Base-by-base conservation (phyloP, 1,140 invertebrate species). In the Diorhabda sublineata region DNA sequence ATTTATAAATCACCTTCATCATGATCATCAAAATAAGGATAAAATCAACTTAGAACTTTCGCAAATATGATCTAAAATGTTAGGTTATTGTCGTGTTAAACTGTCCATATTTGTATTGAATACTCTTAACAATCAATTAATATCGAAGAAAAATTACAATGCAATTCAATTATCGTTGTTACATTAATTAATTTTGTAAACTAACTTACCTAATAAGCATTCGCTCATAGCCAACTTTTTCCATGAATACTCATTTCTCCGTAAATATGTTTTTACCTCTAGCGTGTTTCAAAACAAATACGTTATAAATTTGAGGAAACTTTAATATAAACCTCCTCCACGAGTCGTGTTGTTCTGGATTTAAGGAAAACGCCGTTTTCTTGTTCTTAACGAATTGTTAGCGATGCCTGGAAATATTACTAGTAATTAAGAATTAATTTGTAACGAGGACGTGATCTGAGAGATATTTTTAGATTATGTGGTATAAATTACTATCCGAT, bases 261-360 rank as follows among this genome's bases (percentile, higher is more conserved):
- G 47, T 52, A 52, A 52, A 52, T n/a, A 52, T 52, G 6, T 52
- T 52, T 52, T 52, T 52, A 8, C 47, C 47, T 52, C 6, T 52
- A n/a, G 6, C 47, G 6, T n/a, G 47, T 52, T n/a, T n/a, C 47
- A n/a, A n/a, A 52, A 52, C 47, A 6, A n/a, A n/a, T 52, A 8
- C 47, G 45, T 63, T 45, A 63, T 63, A 63, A 63, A 63, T 63
- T 63, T 45, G 5, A 11, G 11, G 4, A 44, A 44, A 63, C 45
- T 63, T 63, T 63, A 63, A 63, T 63, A 63, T 63, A 63, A 63
- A 63, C 61, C 61, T 47, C 45, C 61, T 47, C 61, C 26, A 42
- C 6, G 42, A 63, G 61, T 7, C 43, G 42, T n/a, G 42, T 9
- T 47, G 43, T 47, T 63, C 61, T 44, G 61, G 61, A 63, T 63